Conservation (phyloP, 2,113 vertebrate species). For the Pyrgilauda ruficollis region DNA sequence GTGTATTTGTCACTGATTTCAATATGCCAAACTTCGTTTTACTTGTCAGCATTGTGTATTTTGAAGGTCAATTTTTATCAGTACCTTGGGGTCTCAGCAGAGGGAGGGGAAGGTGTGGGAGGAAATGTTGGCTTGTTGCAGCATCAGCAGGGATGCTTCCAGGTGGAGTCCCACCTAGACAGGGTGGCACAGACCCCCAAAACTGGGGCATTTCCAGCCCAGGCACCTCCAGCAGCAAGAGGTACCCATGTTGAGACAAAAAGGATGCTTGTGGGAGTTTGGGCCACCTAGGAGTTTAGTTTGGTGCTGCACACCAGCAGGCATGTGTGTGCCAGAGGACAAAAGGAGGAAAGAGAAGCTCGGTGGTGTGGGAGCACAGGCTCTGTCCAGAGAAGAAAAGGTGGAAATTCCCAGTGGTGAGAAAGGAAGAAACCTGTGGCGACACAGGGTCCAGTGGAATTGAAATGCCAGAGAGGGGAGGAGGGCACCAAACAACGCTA, state of each 20-base stretch:
- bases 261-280: not conserved
- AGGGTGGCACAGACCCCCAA: not conserved
- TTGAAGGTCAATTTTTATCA: not conserved
- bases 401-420: conserved; percentile 1
- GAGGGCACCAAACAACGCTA: not conserved
- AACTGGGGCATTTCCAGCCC: not conserved
- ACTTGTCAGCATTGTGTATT: rapidly evolving
- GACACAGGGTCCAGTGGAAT: rapidly evolving
- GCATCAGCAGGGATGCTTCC: not conserved
- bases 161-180: not conserved
- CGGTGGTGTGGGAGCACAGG: rapidly evolving
- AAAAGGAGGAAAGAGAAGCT: conserved; percentile 26
- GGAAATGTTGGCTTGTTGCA: rapidly evolving
- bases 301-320: not conserved
- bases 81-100: not conserved
- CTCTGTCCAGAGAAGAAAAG: conserved; percentile 18
- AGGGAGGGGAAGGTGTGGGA: not conserved
- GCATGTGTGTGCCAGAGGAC: not conserved
- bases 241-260: rapidly evolving
- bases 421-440: not conserved
- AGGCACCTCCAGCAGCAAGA: rapidly evolving
- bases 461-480: not conserved
- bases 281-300: not conserved
- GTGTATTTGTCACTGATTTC: rapidly evolving
- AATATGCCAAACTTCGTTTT: not conserved